Evolutionary conservation across 2,888 invertebrate genomes (phyloP).

Genomic region (Lobophora halterata): DNA sequence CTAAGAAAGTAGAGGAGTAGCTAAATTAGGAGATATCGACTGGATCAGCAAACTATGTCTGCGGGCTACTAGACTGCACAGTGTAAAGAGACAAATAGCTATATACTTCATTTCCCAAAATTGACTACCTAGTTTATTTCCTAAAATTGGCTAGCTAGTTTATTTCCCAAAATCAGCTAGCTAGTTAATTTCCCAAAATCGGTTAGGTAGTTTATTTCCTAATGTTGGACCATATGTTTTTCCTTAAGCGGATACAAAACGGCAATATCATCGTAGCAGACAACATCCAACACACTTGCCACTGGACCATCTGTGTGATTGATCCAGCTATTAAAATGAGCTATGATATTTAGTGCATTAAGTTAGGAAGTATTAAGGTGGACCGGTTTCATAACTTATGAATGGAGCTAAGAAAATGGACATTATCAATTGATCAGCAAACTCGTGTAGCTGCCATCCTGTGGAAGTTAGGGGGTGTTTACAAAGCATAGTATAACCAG

Average conservation of each 20-base stretch:
- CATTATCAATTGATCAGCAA: conserved; percentile 19
- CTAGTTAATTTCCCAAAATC: too few species aligned
- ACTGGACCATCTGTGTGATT: too few species aligned
- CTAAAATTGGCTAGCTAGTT: not conserved
- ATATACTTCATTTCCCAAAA: too few species aligned
- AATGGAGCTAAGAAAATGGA: conserved; percentile 19
- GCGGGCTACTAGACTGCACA: conserved; percentile 28
- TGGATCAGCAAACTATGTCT: conserved; percentile 38
- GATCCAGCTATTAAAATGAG: conserved; percentile 2
- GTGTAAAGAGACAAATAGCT: too few species aligned
- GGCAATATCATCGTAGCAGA: too few species aligned
- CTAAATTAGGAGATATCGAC: conserved; percentile 44
- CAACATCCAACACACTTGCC: too few species aligned
- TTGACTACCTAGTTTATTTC: not conserved
- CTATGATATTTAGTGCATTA: conserved; percentile 18
- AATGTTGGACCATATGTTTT: too few species aligned
- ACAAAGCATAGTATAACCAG: too few species aligned
- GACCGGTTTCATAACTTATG: conserved; percentile 16
- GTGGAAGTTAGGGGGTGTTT: conserved; percentile 6
- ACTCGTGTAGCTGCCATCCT: conserved; percentile 13
- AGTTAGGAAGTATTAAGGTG: conserved; percentile 23
- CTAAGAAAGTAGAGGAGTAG: conserved; percentile 35
- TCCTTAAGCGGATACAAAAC: too few species aligned
- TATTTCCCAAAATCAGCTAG: too few species aligned
- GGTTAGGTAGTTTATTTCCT: too few species aligned